These are phyloP conservation scores for Cynopterus brachyotis DNA, from an alignment of 2,113 vertebrate species.

Conservation along the genomic window DNA sequence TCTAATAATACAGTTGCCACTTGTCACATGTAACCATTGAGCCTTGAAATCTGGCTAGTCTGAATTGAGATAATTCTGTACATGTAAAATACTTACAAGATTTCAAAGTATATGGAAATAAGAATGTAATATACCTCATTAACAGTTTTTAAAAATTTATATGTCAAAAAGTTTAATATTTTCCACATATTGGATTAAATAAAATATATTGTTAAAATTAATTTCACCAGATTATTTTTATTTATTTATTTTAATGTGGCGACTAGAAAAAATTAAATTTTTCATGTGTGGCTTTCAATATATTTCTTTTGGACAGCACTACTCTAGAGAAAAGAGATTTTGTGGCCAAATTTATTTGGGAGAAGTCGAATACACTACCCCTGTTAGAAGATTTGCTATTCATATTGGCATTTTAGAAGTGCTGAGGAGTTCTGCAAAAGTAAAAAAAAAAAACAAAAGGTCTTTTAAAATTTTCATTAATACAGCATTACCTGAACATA, in stretches of 20 bases:
- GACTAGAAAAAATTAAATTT: not conserved
- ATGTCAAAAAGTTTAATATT: constrained; percentile 33
- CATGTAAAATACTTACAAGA: not conserved
- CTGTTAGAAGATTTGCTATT: constrained; percentile 31
- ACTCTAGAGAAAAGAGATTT: constrained; percentile 15
- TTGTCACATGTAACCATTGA: not conserved
- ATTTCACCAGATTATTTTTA: constrained; percentile 32
- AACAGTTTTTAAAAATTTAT: constrained; percentile 7
- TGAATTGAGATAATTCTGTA: not conserved
- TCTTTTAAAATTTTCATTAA: constrained; percentile 6
- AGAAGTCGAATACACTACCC: constrained; percentile 31
- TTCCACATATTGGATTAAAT: constrained; percentile 39
- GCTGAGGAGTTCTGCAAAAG: not conserved
- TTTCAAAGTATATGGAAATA: not conserved
- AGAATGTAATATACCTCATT: not conserved
- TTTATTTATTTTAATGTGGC: not conserved
- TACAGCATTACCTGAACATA: constrained; percentile 6
- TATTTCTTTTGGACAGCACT: not conserved
- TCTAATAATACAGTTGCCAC: not conserved
- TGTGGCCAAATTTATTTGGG: not conserved
- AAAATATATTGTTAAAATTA: constrained; percentile 39
- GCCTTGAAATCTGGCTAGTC: not conserved
- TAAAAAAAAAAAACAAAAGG: not conserved
- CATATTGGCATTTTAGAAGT: not conserved
- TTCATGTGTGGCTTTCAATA: not conserved